Evolutionary conservation across 2,113 vertebrate species (phyloP).

Genomic region (Sebastes schlegelii): DNA sequence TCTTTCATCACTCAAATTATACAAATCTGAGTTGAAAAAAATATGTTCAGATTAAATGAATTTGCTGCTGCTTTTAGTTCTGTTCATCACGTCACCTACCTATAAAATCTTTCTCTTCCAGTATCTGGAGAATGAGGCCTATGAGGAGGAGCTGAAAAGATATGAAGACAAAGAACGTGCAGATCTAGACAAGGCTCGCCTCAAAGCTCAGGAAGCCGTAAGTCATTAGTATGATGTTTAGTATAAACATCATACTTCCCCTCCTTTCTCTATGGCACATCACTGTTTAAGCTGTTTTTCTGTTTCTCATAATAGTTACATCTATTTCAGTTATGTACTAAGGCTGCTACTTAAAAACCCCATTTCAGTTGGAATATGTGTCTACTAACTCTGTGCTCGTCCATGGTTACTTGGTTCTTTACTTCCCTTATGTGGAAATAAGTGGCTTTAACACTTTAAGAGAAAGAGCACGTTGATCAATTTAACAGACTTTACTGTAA

Average conservation of each 20-base stretch:
- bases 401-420: not conserved
- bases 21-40: not conserved
- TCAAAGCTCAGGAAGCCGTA: conserved; percentile 81
- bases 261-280: not conserved
- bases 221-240: conserved; percentile 35
- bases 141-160: conserved; percentile 86
- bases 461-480: not conserved
- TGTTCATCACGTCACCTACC: not conserved
- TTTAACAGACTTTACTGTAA: not conserved
- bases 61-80: not conserved
- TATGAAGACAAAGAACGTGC: conserved; percentile 82
- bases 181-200: conserved; percentile 79
- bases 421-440: not conserved
- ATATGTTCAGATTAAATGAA: not conserved
- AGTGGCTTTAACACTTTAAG: not conserved
- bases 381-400: not conserved
- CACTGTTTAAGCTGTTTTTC: not conserved
- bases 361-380: not conserved
- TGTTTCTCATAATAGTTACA: not conserved
- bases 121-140: conserved; percentile 83
- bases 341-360: not conserved
- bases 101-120: conserved; percentile 40
- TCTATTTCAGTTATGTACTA: not conserved
- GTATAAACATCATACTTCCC: no score
- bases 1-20: not conserved